Conservation (phyloP, 2,113 vertebrate species). For the Lathamus discolor region DNA sequence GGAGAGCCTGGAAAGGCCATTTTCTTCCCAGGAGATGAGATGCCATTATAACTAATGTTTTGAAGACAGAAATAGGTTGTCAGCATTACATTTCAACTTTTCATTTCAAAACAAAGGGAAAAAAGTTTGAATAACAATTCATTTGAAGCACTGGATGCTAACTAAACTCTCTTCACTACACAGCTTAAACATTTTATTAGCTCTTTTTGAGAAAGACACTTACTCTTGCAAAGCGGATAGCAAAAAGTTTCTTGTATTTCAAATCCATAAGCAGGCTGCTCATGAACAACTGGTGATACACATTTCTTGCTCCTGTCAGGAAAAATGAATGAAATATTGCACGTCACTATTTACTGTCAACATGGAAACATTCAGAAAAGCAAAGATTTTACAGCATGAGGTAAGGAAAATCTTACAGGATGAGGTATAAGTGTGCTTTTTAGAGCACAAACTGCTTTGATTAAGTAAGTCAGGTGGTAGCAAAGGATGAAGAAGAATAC, state of each 20-base stretch:
- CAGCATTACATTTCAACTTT: neutral
- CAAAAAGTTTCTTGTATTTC: constrained; percentile 96
- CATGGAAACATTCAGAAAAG: neutral
- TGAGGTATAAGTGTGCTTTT: neutral
- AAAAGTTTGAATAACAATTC: neutral
- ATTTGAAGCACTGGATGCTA: neutral
- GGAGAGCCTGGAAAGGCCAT: neutral
- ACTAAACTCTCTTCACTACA: constrained; percentile 27
- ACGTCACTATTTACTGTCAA: neutral
- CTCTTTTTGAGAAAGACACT: constrained; percentile 54
- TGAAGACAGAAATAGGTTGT: neutral
- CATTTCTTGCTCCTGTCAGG: constrained; percentile 87
- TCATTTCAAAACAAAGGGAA: neutral
- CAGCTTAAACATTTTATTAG: neutral
- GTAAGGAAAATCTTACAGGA: neutral
- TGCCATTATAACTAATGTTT: neutral
- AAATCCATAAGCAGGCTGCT: constrained; percentile 98
- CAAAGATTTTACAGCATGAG: neutral
- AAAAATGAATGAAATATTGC: neutral
- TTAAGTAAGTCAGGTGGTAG: neutral
- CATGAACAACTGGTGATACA: constrained; percentile 98
- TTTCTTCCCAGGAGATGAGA: neutral
- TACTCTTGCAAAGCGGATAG: constrained; percentile 95
- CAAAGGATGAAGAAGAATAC: neutral
- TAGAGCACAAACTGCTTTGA: neutral